Evolutionary conservation across 2,888 invertebrate species (phyloP).

Genomic region (Barypeithes pellucidus): DNA sequence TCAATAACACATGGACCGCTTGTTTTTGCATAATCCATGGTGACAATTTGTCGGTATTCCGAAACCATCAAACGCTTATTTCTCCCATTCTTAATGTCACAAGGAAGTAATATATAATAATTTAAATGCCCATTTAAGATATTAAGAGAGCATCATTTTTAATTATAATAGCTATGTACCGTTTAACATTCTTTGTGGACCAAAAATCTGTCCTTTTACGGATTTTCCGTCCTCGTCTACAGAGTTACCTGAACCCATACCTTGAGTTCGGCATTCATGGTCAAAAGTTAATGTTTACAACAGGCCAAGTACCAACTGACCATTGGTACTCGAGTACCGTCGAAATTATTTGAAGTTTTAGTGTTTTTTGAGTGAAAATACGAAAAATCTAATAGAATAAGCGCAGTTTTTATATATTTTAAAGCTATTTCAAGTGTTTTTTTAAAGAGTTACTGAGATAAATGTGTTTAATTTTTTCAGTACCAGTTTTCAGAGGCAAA

Average conservation of each 20-base stretch:
- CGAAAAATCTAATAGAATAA: not conserved
- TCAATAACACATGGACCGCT: no score
- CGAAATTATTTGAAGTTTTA: constrained; percentile 30
- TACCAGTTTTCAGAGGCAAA: constrained; percentile 26
- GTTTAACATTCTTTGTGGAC: not conserved
- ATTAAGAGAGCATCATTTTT: not conserved
- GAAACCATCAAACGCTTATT: no score
- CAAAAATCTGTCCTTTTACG: constrained; percentile 13
- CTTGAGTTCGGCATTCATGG: constrained; percentile 55
- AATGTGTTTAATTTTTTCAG: constrained; percentile 11
- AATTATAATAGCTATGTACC: no score
- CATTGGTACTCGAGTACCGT: constrained; percentile 24
- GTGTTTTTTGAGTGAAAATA: not conserved
- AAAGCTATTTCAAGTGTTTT: constrained; percentile 5
- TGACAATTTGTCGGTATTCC: no score
- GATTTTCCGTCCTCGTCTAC: constrained; percentile 41
- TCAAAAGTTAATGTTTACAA: constrained; percentile 56
- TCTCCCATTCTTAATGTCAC: no score
- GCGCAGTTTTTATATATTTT: no score
- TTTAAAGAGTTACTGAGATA: not conserved
- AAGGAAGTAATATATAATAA: no score
- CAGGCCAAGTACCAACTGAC: constrained; percentile 50
- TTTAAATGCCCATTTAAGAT: no score
- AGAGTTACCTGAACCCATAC: constrained; percentile 54
- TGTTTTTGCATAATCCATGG: no score